phyloP scores from a whole-genome alignment of 2,888 invertebrate species.

The Hydraecia micacea region DNA sequence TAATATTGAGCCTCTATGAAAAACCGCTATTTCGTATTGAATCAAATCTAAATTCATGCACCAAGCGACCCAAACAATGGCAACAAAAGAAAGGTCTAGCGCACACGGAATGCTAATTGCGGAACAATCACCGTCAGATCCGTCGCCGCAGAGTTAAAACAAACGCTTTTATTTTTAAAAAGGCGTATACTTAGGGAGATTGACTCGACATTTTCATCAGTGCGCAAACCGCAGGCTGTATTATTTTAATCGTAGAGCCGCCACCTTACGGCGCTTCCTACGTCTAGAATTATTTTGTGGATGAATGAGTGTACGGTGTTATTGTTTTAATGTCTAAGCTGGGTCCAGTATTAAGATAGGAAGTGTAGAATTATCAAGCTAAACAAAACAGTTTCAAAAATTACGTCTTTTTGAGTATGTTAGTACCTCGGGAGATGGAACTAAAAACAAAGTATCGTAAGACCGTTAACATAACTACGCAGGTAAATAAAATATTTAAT shows the following conservation, averaged over 20 bases:
- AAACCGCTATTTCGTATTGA: too few relatives aligned
- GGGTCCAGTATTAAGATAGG: constrained; percentile 14
- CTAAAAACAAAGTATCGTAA: background rate
- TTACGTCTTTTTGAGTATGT: background rate
- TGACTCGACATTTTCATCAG: constrained; percentile 87
- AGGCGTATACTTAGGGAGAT: constrained; percentile 86
- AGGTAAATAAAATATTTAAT: background rate
- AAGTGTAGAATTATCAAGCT: constrained; percentile 3
- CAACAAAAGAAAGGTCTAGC: constrained; percentile 75
- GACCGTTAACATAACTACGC: background rate
- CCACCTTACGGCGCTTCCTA: constrained; percentile 75
- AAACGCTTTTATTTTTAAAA: constrained; percentile 87
- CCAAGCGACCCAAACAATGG: constrained; percentile 40
- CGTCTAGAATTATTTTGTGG: constrained; percentile 70
- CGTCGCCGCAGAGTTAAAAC: constrained; percentile 80
- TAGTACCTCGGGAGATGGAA: background rate
- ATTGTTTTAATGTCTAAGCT: constrained; percentile 48
- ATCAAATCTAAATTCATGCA: constrained; percentile 12
- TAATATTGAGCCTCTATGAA: too few relatives aligned
- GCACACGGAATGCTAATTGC: constrained; percentile 82
- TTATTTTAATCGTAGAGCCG: constrained; percentile 86
- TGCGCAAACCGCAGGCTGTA: constrained; percentile 82
- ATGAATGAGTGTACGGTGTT: constrained; percentile 62
- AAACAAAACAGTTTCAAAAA: background rate
- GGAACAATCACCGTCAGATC: constrained; percentile 77